These are phyloP conservation scores for Gonocerus acuteangulatus DNA, from an alignment of 2,888 invertebrate genomes.

Conservation along the genomic window DNA sequence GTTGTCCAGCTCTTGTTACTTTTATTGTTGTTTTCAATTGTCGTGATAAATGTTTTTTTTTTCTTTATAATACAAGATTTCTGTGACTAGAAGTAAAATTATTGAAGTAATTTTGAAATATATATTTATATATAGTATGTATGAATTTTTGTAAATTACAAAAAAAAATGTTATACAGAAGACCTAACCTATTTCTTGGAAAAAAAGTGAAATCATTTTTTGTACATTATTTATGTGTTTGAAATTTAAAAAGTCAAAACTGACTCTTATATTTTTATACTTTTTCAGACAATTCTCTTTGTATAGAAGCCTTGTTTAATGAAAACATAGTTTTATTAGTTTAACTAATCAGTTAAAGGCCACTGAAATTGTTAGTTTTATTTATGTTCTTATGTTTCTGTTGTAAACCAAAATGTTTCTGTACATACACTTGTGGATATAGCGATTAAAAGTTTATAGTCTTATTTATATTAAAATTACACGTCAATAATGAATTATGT, in stretches of 20 bases:
- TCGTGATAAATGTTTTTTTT: not conserved
- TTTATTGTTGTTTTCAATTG: not conserved
- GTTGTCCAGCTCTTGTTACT: not conserved
- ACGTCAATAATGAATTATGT: slow-evolving; percentile 19
- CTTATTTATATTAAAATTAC: slow-evolving; percentile 11
- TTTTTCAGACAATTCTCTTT: slow-evolving; percentile 19
- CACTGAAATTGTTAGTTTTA: slow-evolving; percentile 6
- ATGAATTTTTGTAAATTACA: too few relatives aligned
- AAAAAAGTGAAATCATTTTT: too few relatives aligned
- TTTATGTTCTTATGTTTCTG: not conserved
- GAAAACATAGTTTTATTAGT: slow-evolving; percentile 12
- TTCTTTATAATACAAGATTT: too few relatives aligned
- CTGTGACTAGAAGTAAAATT: too few relatives aligned
- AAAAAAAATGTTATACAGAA: too few relatives aligned
- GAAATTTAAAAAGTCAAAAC: slow-evolving; percentile 14
- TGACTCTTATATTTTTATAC: slow-evolving; percentile 21
- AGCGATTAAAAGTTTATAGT: slow-evolving; percentile 15
- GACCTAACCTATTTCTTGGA: too few relatives aligned
- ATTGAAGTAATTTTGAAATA: too few relatives aligned
- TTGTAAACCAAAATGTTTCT: slow-evolving; percentile 16
- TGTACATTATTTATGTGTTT: slow-evolving; percentile 1
- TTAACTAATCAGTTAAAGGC: slow-evolving; percentile 9
- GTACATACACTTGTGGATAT: slow-evolving; percentile 25
- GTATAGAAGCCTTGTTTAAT: slow-evolving; percentile 19
- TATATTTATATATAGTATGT: too few relatives aligned